Percentiles rank a stretch among this genome's conserved stretches.
Evolutionary conservation across 2,888 invertebrate species (phyloP).

Genomic region (Pseudeuparius sepicola): DNA sequence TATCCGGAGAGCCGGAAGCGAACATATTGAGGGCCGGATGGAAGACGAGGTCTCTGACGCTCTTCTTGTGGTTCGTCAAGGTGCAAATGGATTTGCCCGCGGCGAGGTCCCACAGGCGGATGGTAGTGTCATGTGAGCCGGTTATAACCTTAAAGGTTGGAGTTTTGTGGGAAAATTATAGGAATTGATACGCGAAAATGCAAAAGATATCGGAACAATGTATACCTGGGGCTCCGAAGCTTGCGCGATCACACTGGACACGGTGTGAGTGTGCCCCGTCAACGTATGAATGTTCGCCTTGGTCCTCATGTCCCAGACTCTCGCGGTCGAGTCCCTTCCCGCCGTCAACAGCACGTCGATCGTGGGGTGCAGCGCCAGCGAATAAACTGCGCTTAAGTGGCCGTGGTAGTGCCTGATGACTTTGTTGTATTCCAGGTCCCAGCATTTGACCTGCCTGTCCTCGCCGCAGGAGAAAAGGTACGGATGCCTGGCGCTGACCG

Average conservation of each 20-base stretch:
- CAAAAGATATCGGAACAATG: no score
- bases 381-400: constrained; percentile 93
- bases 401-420: constrained; percentile 98
- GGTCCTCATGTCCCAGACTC: constrained; percentile 98
- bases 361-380: constrained; percentile 85
- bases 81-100: constrained; percentile 91
- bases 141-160: constrained; percentile 64
- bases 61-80: constrained; percentile 97
- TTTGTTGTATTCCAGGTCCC: constrained; percentile 99
- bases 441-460: constrained; percentile 98
- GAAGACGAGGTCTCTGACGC: constrained; percentile 66
- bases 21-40: constrained; percentile 85
- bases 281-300: constrained; percentile 97
- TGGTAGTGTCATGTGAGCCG: constrained; percentile 92
- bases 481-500: constrained; percentile 89
- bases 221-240: constrained; percentile 72
- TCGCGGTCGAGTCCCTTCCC: constrained; percentile 90
- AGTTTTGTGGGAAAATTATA: no score
- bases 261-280: constrained; percentile 93
- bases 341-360: constrained; percentile 91
- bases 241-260: constrained; percentile 90
- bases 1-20: constrained; percentile 96
- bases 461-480: constrained; percentile 98
- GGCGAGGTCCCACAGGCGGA: constrained; percentile 94
- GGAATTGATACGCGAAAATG: no score